phyloP scores from a whole-genome alignment of 2,113 vertebrate species.

The Cranoglanis bouderius region DNA sequence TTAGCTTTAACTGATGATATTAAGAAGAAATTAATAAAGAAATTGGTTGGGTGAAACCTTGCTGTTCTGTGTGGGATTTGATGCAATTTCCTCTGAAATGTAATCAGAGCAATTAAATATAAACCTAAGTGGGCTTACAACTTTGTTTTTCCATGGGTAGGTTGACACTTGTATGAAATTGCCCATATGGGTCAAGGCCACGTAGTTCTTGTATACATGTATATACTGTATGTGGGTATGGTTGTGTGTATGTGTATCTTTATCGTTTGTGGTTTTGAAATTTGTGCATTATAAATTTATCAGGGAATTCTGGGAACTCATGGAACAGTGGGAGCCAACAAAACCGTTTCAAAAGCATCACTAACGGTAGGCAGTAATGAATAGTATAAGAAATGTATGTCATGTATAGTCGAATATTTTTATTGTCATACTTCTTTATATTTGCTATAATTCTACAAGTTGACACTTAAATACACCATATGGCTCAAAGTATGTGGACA shows the following conservation, averaged over 20 bases:
- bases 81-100: not conserved
- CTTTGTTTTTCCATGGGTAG: not conserved
- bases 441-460: not conserved
- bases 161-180: not conserved
- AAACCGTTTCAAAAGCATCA: slow-evolving; percentile 5
- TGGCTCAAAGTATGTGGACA: not conserved
- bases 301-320: slow-evolving; percentile 25
- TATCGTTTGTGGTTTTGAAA: not conserved
- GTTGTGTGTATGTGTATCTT: not conserved
- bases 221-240: not conserved
- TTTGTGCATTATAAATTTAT: not conserved
- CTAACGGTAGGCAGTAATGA: slow-evolving; percentile 3
- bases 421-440: not conserved
- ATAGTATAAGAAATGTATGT: not conserved
- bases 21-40: not conserved
- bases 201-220: not conserved
- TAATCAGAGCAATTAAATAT: not conserved
- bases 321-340: slow-evolving; percentile 40
- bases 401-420: too few relatives aligned
- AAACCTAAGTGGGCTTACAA: not conserved
- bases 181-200: not conserved
- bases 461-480: not conserved
- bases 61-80: not conserved
- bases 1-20: not conserved
- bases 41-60: not conserved